Base-by-base conservation (phyloP, 2,888 invertebrate genomes). In the Scaptomyza caliginosa region DNA sequence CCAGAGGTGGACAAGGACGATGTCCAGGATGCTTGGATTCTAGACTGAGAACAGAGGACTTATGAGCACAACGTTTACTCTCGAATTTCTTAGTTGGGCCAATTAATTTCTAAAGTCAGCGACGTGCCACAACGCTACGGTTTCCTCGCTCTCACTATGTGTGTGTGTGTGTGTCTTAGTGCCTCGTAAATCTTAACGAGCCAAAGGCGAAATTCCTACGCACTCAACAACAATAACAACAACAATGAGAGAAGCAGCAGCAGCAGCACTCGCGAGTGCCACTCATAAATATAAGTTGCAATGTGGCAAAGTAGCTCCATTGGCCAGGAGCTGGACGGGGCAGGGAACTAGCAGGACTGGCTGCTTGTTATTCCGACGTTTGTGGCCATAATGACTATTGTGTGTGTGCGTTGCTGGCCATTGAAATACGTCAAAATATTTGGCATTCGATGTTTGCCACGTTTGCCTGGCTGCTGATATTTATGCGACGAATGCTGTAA, bases 31-130 rank as follows among this genome's bases (percentile, higher is more conserved):
- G 50, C 62, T 55, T 63, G 0, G 52, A 55, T n/a, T n/a, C n/a
- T n/a, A n/a, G n/a, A n/a, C n/a, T n/a, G 54, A 74, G 67, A 60
- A 62, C 78, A 49, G 67, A 78, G 71, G 71, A 84, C 83, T 86
- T 85, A 86, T 86, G 88, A 80, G 85, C 74, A 67, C 78, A 81
- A 40, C 86, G 82, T 71, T 75, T 71, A 75, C 87, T 87, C 82
- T 85, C 79, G 79, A 87, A 77, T 83, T 83, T 84, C 86, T 77
- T 88, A 78, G 86, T 85, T 88, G 87, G 79, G 79, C 86, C 86
- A 86, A 86, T 86, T 86, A 86, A 86, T 86, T 88, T 88, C 86
- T 84, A 87, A 88, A 88, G 87, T 88, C 87, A 86, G 72, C 74
- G 67, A 67, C 72, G 77, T 74, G 79, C 67, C 73, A 67, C 77